A percentile compares a stretch with the other conserved stretches of the same genome.
Conservation (phyloP, 2,113 vertebrate species). For the Phalacrocorax pelagicus region DNA sequence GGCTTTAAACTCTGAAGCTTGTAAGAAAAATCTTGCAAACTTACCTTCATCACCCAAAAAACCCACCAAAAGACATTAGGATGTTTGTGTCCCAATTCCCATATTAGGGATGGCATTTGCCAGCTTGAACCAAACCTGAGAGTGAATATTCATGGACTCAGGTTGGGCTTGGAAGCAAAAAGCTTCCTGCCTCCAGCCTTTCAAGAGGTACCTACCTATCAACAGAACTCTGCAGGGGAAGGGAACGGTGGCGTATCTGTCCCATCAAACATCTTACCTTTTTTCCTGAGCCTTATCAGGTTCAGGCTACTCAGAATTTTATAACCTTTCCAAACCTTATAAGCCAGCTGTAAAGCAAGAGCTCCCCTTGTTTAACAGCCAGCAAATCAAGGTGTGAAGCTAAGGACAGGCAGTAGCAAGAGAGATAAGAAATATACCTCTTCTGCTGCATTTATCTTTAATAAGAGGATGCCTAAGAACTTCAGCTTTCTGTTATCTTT, state of each 20-base stretch:
- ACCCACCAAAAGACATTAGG: not conserved
- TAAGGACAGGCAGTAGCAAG: not conserved
- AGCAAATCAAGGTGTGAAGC: not conserved
- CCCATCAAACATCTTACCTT: not conserved
- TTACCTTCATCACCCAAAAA: not conserved
- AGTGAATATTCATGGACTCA: not conserved
- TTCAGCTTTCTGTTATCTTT: constrained; percentile 7
- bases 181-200: not conserved
- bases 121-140: not conserved
- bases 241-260: not conserved
- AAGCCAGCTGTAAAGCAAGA: not conserved
- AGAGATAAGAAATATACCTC: not conserved
- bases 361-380: not conserved
- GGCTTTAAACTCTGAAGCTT: not conserved
- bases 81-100: not conserved
- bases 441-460: constrained; percentile 21
- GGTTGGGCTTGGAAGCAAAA: not conserved
- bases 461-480: not conserved
- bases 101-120: not conserved
- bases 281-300: not conserved
- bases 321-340: not conserved
- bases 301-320: not conserved
- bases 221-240: not conserved
- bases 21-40: not conserved
- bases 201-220: not conserved